Base-by-base conservation (phyloP, 2,113 vertebrate species). In the Seriola aureovittata region DNA sequence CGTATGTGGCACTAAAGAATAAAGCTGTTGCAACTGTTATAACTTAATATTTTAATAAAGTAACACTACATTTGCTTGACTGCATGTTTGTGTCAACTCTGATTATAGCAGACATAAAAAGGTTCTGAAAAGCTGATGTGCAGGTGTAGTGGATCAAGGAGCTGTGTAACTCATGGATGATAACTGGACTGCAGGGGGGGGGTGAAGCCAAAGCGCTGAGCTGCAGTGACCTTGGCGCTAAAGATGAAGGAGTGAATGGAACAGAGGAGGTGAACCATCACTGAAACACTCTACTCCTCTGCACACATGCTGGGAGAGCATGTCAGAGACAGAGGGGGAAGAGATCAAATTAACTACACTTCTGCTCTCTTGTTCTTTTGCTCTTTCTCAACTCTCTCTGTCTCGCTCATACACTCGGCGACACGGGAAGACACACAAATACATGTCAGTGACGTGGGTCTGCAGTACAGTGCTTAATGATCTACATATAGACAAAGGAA, bases 191-290 rank as follows among this genome's bases (percentile, higher is more conserved):
- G 29, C 29, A 3, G 17, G 17, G 58, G 34, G 54, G 1, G 3
- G 29, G 5, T 36, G 71, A 54, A 55, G 44, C 44, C 13, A 8
- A 50, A 54, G 71, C 16, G 19, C 71, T 72, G 71, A 74, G 64
- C 34, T 68, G 75, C 71, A 57, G 68, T 81, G 89, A 91, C 90
- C 87, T 85, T 87, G 84, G 73, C 17, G 70, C 64, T 59, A 50
- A 75, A 44, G 58, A 76, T 54, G 73, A 65, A 46, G 68, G 75
- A 55, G 75, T 54, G 75, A 73, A 84, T 29, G 60, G 38, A 77
- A 59, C 3, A 17, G 78, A 81, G 67, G 80, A 82, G 64, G 70
- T 76, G 59, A 75, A 70, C 77, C 81, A 68, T 81, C 74, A 17
- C 66, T 46, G 60, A 42, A 78, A 72, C 10, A 17, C 70, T 74